phyloP scores from a whole-genome alignment of 1,140 invertebrate species.

The Microplitis mediator region DNA sequence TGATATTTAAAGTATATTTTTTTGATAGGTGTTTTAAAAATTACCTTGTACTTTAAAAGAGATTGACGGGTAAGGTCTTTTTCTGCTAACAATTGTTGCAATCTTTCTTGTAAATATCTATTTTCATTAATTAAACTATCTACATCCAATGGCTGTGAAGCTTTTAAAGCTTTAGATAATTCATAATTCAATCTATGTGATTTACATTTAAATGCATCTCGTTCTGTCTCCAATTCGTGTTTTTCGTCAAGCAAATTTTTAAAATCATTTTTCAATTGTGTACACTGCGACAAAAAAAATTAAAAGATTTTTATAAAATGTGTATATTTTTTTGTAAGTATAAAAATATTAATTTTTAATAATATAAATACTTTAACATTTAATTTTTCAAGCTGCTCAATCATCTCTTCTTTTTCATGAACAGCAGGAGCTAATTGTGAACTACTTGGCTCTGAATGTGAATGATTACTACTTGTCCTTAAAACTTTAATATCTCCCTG shows the following conservation, averaged over 20 bases:
- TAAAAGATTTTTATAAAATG: background rate
- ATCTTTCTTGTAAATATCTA: slow-evolving; percentile 76
- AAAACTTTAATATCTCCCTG: slow-evolving; percentile 75
- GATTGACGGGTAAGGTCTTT: slow-evolving; percentile 75
- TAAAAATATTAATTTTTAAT: slow-evolving; percentile 9
- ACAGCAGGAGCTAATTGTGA: slow-evolving; percentile 52
- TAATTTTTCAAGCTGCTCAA: slow-evolving; percentile 71
- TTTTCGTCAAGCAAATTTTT: slow-evolving; percentile 83
- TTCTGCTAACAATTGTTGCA: slow-evolving; percentile 81
- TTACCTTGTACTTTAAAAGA: slow-evolving; percentile 76
- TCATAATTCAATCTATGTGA: slow-evolving; percentile 83
- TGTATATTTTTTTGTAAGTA: background rate
- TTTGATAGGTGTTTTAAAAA: slow-evolving; percentile 19
- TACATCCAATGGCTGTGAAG: slow-evolving; percentile 72
- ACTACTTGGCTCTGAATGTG: slow-evolving; percentile 39
- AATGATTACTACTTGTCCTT: slow-evolving; percentile 52
- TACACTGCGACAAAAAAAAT: slow-evolving; percentile 58
- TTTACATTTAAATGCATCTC: slow-evolving; percentile 86
- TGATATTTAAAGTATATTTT: slow-evolving; percentile 6
- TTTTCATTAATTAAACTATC: slow-evolving; percentile 84
- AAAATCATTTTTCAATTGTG: slow-evolving; percentile 75
- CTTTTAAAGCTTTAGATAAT: slow-evolving; percentile 75
- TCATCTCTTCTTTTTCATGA: slow-evolving; percentile 71
- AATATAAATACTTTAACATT: slow-evolving; percentile 66
- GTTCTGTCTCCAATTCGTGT: slow-evolving; percentile 79